Evolutionary conservation across 2,113 vertebrate species (phyloP).

Genomic region (Kryptolebias marmoratus): DNA sequence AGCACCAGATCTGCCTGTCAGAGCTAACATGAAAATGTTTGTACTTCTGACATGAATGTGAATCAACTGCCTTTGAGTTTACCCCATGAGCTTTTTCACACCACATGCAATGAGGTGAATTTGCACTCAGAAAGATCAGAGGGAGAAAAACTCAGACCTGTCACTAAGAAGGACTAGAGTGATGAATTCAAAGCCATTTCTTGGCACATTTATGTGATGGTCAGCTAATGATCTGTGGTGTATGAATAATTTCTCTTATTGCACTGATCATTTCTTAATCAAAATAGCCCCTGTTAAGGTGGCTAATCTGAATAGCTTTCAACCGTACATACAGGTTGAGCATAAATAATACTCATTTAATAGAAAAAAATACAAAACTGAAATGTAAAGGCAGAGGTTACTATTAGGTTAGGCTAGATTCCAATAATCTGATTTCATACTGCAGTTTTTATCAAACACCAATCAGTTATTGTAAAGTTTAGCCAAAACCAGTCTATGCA

Average conservation of each 20-base stretch:
- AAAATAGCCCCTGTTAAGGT: slow-evolving; percentile 44
- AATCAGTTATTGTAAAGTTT: not conserved
- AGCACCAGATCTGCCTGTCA: slow-evolving; percentile 36
- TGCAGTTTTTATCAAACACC: slow-evolving; percentile 9
- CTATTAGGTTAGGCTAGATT: slow-evolving; percentile 9
- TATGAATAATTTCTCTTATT: slow-evolving; percentile 59
- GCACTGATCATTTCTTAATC: slow-evolving; percentile 74
- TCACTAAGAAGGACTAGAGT: slow-evolving; percentile 28
- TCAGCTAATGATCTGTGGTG: slow-evolving; percentile 62
- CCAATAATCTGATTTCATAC: slow-evolving; percentile 22
- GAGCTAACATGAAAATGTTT: slow-evolving; percentile 37
- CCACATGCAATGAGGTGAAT: not conserved
- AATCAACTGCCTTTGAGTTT: slow-evolving; percentile 23
- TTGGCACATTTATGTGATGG: slow-evolving; percentile 56
- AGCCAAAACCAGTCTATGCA: slow-evolving; percentile 24
- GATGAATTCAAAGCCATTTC: slow-evolving; percentile 54
- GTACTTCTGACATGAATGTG: slow-evolving; percentile 40
- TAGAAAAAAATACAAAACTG: not conserved
- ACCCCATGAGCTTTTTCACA: slow-evolving; percentile 32
- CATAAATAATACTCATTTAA: slow-evolving; percentile 24
- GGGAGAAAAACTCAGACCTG: slow-evolving; percentile 16
- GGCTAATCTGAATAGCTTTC: slow-evolving; percentile 25
- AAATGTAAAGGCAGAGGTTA: not conserved
- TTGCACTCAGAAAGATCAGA: slow-evolving; percentile 19
- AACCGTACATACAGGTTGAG: slow-evolving; percentile 13